A percentile compares a stretch with the other conserved stretches of the same genome.
Evolutionary conservation across 2,113 vertebrate species (phyloP).

Genomic region (Oryctolagus cuniculus): mOryCun1.1 NC_091438.1:41303501-41304000

Average conservation of each 20-base stretch:
- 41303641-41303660: neutral
- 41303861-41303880: neutral
- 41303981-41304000: neutral
- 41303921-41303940: neutral
- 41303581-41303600: neutral
- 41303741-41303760: neutral
- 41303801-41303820: neutral
- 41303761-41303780: neutral
- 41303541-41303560: neutral
- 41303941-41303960: neutral
- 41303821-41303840: neutral
- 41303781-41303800: neutral
- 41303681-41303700: neutral
- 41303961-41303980: neutral
- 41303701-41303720: neutral
- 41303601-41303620: neutral
- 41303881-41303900: neutral
- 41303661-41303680: neutral
- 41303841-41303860: neutral
- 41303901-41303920: slow-evolving; percentile 15
- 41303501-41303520: too few relatives aligned
- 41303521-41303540: neutral
- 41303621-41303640: neutral
- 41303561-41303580: neutral
- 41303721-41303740: neutral